Conservation (phyloP, 2,797 vertebrate species). For the Triplophysa bombifrons region DNA sequence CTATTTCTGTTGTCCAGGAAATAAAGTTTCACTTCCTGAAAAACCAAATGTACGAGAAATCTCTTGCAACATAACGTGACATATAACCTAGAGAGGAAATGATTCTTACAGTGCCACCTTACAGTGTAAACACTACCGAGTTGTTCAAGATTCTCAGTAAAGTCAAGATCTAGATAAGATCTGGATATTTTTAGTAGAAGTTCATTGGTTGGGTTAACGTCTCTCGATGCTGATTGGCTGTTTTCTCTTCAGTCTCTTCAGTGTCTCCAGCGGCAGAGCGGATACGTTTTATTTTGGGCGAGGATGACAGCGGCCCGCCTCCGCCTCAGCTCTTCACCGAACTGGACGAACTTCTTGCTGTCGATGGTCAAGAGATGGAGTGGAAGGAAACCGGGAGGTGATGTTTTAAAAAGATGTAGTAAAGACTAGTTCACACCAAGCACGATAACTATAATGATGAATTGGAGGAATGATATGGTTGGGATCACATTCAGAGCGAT, state of each 20-base stretch:
- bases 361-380: slow-evolving; percentile 96
- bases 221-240: slow-evolving; percentile 32
- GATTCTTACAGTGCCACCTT: neutral
- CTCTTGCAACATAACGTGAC: neutral
- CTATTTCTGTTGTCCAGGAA: slow-evolving; percentile 1
- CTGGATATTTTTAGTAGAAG: neutral
- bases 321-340: slow-evolving; percentile 98
- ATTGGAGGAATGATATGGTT: too few relatives aligned
- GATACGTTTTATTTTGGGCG: slow-evolving; percentile 94
- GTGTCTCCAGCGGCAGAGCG: slow-evolving; percentile 93
- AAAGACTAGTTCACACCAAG: too few relatives aligned
- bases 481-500: too few relatives aligned
- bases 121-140: neutral
- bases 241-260: slow-evolving; percentile 83
- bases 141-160: neutral
- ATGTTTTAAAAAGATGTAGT: slow-evolving; percentile 30
- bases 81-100: neutral
- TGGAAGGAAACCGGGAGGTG: slow-evolving; percentile 99
- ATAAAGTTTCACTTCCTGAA: slow-evolving; percentile 5
- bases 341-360: slow-evolving; percentile 90
- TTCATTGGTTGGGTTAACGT: neutral
- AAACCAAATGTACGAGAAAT: neutral
- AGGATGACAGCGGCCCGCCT: slow-evolving; percentile 93
- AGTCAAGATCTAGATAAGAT: neutral
- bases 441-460: too few relatives aligned